Base-by-base conservation (phyloP, 2,797 vertebrate genomes). In the Mormyrus proboscirostris region DNA sequence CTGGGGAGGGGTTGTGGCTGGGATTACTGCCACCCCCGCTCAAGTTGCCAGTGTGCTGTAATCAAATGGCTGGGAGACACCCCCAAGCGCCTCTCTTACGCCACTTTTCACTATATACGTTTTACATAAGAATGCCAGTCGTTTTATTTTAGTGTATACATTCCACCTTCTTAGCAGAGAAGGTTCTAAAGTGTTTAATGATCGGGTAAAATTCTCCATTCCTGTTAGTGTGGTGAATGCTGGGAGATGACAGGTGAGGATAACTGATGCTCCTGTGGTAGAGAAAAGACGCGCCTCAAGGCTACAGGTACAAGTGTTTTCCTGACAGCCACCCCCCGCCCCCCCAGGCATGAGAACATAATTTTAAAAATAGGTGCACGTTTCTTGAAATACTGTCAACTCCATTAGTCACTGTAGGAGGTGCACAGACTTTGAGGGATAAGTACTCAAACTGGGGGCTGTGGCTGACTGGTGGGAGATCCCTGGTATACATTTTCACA, bases 11-110 rank as follows among this genome's bases (percentile, higher is more conserved):
- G 65, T 69, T 69, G 62, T 69, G 25, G 49, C 50, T 62, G 88
- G 33, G 51, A 62, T 38, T 89, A 82, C 55, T 51, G 88, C 83
- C 79, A 85, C 79, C 88, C 65, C 88, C 57, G 76, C 33, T 14
- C 82, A 38, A 76, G 65, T 65, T 76, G 69, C 49, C 69, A 38
- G 87, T 25, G 50, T 49, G 33, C 22, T 69, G 65, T 73, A 82
- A 38, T 82, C 73, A 9, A 14, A 25, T 1, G 19, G 73, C 88
- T 33, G 33, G 49, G 82, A 84, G 50, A 86, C 5, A n/a, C 85
- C 50, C 85, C 33, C 4, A 86, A 86, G 2, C 7, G n/a, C 3
- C n/a, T 84, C 4, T 84, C 29, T 55, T 7, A 79, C 14, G 44
- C 16, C 69, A 76, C 69, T 76, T 69, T 69, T 76, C 33, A 41